phyloP scores from a whole-genome alignment of 2,113 vertebrate genomes.

The Calyptommatus sinebrachiatus region DNA sequence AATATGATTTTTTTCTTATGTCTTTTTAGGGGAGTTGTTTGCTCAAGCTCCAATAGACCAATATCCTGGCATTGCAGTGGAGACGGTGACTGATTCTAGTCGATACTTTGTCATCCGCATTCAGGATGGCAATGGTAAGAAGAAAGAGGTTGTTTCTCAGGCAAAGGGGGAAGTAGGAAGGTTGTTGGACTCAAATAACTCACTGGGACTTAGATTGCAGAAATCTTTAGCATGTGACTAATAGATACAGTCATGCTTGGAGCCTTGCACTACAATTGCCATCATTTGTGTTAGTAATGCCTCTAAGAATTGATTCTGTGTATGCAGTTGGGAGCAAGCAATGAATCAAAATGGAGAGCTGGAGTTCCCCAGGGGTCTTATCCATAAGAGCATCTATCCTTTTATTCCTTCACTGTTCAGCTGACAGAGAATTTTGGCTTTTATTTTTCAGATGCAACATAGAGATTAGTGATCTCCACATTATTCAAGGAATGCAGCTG shows the following conservation, averaged over 20 bases:
- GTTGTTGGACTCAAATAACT: background rate
- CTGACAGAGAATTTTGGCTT: too few relatives aligned
- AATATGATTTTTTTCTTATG: conserved; percentile 13
- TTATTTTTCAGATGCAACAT: background rate
- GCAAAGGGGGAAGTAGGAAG: too few relatives aligned
- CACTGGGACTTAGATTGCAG: background rate
- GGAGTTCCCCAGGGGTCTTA: too few relatives aligned
- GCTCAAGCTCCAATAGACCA: conserved; percentile 89
- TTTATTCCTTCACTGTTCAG: too few relatives aligned
- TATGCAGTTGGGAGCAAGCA: background rate
- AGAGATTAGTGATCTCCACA: background rate
- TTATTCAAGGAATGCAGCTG: background rate
- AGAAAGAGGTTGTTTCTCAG: background rate
- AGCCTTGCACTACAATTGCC: too few relatives aligned
- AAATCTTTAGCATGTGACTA: too few relatives aligned
- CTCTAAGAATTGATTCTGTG: background rate
- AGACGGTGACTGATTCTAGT: conserved; percentile 92
- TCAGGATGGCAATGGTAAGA: conserved; percentile 89
- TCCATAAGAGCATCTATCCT: too few relatives aligned
- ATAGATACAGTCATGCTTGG: background rate
- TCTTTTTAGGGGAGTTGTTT: conserved; percentile 85
- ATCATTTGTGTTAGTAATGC: background rate
- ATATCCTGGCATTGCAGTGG: conserved; percentile 87
- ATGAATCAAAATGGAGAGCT: background rate
- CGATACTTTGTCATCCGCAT: conserved; percentile 93